These are phyloP conservation scores for Aphrophora alni DNA, from an alignment of 2,888 invertebrate species.

Conservation along the genomic window DNA sequence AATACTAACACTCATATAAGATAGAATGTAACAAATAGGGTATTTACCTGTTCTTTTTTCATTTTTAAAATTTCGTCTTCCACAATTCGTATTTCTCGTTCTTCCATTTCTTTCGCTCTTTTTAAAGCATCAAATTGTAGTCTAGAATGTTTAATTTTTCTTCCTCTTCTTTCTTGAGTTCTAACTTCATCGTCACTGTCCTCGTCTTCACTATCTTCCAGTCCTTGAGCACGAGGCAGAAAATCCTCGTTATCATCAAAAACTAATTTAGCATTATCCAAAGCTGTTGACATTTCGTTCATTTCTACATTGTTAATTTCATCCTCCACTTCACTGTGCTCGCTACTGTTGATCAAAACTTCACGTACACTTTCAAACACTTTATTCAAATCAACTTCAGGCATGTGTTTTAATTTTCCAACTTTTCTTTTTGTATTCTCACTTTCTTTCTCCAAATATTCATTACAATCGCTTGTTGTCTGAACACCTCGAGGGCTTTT, in stretches of 20 bases:
- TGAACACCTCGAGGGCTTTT: background rate
- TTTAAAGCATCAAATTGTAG: background rate
- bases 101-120: background rate
- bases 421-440: constrained; percentile 16
- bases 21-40: too few relatives aligned
- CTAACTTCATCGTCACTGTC: background rate
- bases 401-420: constrained; percentile 16
- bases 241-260: background rate
- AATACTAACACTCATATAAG: too few relatives aligned
- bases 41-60: constrained; percentile 43
- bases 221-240: background rate
- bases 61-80: constrained; percentile 42
- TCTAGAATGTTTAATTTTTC: background rate
- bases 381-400: constrained; percentile 18
- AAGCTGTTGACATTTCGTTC: background rate
- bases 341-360: constrained; percentile 16
- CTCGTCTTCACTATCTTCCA: background rate
- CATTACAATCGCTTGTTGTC: background rate
- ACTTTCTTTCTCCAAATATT: background rate
- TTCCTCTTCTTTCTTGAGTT: background rate
- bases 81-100: constrained; percentile 34
- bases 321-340: constrained; percentile 16
- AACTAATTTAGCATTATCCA: background rate
- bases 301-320: background rate
- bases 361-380: constrained; percentile 24